Evolutionary conservation across 2,113 vertebrate genomes (phyloP), one percentile per base, ranked within the genome.

Genomic region (Colistium nudipinnis): DNA sequence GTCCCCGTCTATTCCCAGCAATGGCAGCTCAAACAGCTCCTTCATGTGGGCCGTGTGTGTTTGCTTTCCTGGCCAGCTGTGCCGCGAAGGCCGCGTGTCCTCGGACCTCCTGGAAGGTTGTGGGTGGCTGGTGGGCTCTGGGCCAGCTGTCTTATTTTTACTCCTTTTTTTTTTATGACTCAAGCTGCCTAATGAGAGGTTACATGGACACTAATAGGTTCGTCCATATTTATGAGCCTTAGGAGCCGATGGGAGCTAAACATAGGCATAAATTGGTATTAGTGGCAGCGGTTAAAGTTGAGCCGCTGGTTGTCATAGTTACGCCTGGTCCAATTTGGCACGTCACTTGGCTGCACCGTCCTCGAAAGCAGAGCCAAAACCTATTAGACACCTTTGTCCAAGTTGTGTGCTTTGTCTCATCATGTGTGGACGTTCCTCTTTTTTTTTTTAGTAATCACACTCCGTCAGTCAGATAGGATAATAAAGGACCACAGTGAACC

Each of bases 51-150:
- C 54, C n/a, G n/a, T 30, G 43, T 64, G 77, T 79, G 79, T 89
- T 90, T 82, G 61, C 87, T 84, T 85, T 76, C 71, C 62, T 83
- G 81, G 69, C 77, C 83, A 90, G 84, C 89, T 89, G 70, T 70
- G 75, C 71, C 77, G 67, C 67, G 74, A 82, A 75, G 82, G 78
- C 88, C 56, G 66, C 78, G 85, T 85, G 90, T 76, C 84, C 77
- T 48, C 81, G 88, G 89, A 93, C 86, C 87, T 85, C 86, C 89
- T 81, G 53, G 83, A 81, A 81, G 68, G 79, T 87, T 60, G 54
- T 85, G 90, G 91, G 88, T 86, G 90, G 65, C 43, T 80, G 66
- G 45, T 68, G 84, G 62, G 69, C 62, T 76, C 84, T 35, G 35
- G 85, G 84, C 81, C 87, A 88, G 65, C 49, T 53, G 76, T 56